Percentiles rank a stretch among this genome's conserved stretches.
These are phyloP conservation scores for Luscinia megarhynchos DNA, from an alignment of 2,797 vertebrate genomes.

Conservation along the genomic window DNA sequence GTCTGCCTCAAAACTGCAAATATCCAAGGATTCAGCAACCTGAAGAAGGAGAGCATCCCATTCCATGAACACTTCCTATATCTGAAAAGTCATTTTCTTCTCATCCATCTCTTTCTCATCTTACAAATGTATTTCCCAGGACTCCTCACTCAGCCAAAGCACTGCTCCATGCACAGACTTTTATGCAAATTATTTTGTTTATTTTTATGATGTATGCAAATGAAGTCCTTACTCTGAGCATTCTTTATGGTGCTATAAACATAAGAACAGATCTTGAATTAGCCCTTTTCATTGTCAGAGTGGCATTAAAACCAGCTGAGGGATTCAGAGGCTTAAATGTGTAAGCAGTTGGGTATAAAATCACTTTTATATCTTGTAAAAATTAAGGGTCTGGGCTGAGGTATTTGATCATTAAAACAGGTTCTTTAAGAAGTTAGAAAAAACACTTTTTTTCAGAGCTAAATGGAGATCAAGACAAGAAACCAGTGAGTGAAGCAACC, in stretches of 20 bases:
- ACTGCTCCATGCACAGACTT: neutral
- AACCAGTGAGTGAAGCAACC: neutral
- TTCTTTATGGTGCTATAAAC: conserved; percentile 64
- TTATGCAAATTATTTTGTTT: conserved; percentile 68
- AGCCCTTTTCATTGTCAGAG: conserved; percentile 43
- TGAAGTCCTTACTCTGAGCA: conserved; percentile 49
- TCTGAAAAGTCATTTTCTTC: neutral
- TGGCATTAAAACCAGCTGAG: conserved; percentile 49
- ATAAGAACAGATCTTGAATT: conserved; percentile 58
- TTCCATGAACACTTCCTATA: neutral
- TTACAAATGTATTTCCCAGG: neutral
- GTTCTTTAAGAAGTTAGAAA: neutral
- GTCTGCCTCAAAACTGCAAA: neutral
- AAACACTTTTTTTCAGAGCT: neutral
- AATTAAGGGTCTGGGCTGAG: conserved; percentile 30
- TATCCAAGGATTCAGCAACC: neutral
- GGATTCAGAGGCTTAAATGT: conserved; percentile 42
- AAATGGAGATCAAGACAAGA: conserved; percentile 9
- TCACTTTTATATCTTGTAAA: conserved; percentile 47
- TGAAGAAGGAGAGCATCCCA: neutral
- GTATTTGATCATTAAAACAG: conserved; percentile 2
- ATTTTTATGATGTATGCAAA: conserved; percentile 70
- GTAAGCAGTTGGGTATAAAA: conserved; percentile 45
- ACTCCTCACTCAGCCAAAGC: neutral
- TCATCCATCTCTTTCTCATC: neutral